Evolutionary conservation across 2,113 vertebrate species (phyloP), one percentile per base, ranked within the genome.

Genomic region (Otocyon megalotis): DNA sequence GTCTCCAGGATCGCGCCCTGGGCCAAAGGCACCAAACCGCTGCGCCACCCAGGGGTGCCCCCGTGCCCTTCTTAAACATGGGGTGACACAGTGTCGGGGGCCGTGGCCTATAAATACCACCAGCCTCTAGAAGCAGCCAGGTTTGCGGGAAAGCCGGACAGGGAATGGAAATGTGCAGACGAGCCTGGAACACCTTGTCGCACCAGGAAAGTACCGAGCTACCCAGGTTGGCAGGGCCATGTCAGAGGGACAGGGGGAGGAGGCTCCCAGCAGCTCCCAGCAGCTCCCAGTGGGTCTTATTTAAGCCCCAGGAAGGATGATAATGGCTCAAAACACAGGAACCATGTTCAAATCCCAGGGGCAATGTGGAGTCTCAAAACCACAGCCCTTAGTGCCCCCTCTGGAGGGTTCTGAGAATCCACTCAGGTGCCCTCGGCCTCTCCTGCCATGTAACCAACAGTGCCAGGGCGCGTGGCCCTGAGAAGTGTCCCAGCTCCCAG

Each of bases 371-470:
- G 8, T 8, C 53, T 26, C 67, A 12, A 20, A 54, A 43, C 48
- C 10, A 4, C 24, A 50, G 0, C 35, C 22, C 37, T 30, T 14
- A 6, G 1, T 26, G 16, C 22, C n/a, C 5, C 62, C 20, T 53
- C 19, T 5, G 58, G 37, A 1, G 28, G 50, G 43, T 10, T 8
- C 83, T 11, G 22, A 63, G 91, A 30, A 6, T 5, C 26, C 1
- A 3, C 7, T 20, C 35, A 3, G 2, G 5, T 12, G 8, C 8
- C 0, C 3, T 8, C 8, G 2, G 0, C 16, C 62, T 24, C 56
- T 37, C 60, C 28, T 16, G 32, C 56, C 26, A 0, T 3, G 14
- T 2, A 5, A 0, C 19, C 10, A 28, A 20, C 2, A 5, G 26
- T 24, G 8, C 9, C 37, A 3, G 74, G 7, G 74, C 3, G 0